Base-by-base conservation (phyloP, 2,797 vertebrate species). In the Acropternis orthonyx region DNA sequence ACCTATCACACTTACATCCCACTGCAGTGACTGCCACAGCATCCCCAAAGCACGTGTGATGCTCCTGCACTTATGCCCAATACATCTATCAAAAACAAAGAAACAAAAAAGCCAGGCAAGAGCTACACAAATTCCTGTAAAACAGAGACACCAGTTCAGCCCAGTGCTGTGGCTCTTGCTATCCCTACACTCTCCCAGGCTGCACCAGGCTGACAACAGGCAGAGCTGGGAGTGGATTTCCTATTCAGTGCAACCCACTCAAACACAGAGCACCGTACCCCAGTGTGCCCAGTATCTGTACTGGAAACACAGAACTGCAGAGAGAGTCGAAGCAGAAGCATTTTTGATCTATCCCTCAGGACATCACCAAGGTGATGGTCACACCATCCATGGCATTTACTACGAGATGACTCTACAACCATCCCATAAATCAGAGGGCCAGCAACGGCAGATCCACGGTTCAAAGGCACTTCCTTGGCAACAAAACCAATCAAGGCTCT, bases 81-180 rank as follows among this genome's bases (percentile, higher is more conserved):
- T 67, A 39, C 9, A 84, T 93, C 96, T 88, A 86, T 65, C 88
- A 77, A 96, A 95, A 90, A 41, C 88, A 95, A 85, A 92, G 62
- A 86, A 85, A 93, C 54, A 91, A 66, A 84, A 73, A 56, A 2
- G n/a, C 6, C 71, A 73, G 69, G 75, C 71, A 87, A 54, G 34
- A 84, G 30, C 71, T 81, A n/a, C 63, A 71, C 36, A 34, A 76
- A 68, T 17, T 82, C 55, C 52, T 43, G 15, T 5, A 13, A 78
- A 2, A 28, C 7, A 65, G 19, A 65, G 74, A 58, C 9, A 39
- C 4, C 55, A 37, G 22, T 14, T 69, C 4, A 26, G 55, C 51
- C 46, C 71, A 75, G 56, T 5, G 67, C 37, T 2, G 2, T 7
- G 52, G 68, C 62, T 89, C 51, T 48, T 4, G 0, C 27, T 44